Evolutionary conservation across 2,888 invertebrate genomes (phyloP), one percentile per base, ranked within the genome.

Genomic region (Cerastis leucographa): DNA sequence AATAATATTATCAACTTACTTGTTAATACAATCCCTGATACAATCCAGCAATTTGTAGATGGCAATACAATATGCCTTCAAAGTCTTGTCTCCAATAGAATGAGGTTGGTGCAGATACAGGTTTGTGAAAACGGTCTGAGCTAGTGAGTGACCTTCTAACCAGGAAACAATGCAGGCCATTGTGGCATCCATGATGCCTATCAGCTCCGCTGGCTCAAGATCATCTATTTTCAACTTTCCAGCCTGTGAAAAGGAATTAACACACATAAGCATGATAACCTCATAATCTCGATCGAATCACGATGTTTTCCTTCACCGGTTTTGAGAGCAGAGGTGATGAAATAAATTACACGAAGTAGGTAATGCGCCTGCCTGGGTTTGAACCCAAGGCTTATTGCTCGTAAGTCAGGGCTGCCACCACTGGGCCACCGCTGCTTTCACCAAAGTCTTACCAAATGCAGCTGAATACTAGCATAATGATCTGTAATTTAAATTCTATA

Each of bases 121-220:
- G 94, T 99, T 99, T 44, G 99, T 99, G 93, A 99, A 99, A 14
- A 99, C 98, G 2, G 99, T 99, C 96, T 99, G 99, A 11, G 99
- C 99, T 85, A 99, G 97, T 0, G 99, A 99, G 92, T 99, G 99
- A 0, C 99, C 99, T 94, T 99, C 99, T 25, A 99, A 94, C 99
- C 99, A 99, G 0, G 99, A 99, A 0, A 99, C 99, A 88, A 99
- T 97, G 92, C 99, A 99, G 0, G 99, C 98, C 91, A 99, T 97
- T 11, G 99, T 98, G 0, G 99, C 98, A 97, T 99, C 99, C 89
- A 99, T 99, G 54, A 99, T 98, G 51, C 99, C 99, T 87, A 99
- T 98, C 71, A 99, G 95, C 95, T 99, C 99, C 70, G 97, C 96
- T 56, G 98, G 97, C 51, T 98, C 97, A 66, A 99, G 94, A 83